Conservation (phyloP, 2,113 vertebrate genomes). For the Crypturellus undulatus region DNA sequence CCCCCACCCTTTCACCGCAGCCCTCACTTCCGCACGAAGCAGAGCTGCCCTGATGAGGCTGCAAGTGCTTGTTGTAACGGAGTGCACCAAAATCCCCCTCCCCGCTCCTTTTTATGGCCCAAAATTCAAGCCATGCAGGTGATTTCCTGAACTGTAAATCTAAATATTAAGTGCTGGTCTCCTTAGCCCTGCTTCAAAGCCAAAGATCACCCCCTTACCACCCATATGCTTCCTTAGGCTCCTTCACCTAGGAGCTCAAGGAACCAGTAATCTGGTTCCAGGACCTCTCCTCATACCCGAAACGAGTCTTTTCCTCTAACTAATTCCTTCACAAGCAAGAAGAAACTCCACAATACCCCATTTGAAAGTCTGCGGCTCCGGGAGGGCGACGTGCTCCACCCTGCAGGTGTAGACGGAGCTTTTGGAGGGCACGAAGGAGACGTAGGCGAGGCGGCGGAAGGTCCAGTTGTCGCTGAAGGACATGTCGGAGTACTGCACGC, state of each 20-base stretch:
- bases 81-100: accelerated
- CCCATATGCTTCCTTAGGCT: neutral
- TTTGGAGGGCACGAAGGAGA: neutral
- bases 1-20: accelerated
- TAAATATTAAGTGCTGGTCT: neutral
- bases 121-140: neutral
- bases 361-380: accelerated
- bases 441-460: constrained; percentile 81
- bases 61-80: neutral
- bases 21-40: accelerated
- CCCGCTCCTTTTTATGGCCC: accelerated
- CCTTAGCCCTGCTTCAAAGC: neutral
- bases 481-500: constrained; percentile 69
- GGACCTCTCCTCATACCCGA: neutral
- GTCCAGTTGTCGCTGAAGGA: constrained; percentile 85
- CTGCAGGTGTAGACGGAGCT: neutral
- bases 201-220: neutral
- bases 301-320: accelerated
- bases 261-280: neutral
- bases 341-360: constrained; percentile 79
- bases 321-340: neutral
- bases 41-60: neutral
- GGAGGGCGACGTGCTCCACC: constrained; percentile 67
- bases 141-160: neutral
- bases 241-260: neutral